Conservation (phyloP, 2,888 invertebrate genomes). For the Synergus gifuensis region DNA sequence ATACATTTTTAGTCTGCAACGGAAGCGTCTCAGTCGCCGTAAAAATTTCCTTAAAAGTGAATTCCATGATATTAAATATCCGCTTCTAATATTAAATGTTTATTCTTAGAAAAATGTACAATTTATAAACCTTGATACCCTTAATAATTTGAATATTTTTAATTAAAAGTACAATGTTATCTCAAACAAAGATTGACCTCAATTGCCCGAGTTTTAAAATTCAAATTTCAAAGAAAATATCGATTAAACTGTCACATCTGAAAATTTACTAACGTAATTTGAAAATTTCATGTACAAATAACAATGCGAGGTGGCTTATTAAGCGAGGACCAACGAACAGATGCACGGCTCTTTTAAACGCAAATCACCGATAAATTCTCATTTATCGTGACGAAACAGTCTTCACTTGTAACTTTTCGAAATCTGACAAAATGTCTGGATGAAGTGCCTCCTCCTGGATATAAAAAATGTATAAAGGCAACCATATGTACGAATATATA, state of each 20-base stretch:
- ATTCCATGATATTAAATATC: not conserved
- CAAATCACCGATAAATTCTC: constrained; percentile 28
- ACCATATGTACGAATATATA: constrained; percentile 16
- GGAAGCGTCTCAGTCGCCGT: not conserved
- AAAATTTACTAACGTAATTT: not conserved
- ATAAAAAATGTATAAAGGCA: constrained; percentile 1
- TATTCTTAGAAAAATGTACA: not conserved
- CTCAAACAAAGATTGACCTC: not conserved
- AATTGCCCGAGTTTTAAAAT: not conserved
- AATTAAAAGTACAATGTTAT: not conserved
- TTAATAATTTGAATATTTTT: not conserved
- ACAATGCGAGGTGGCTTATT: not conserved
- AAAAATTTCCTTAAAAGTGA: not conserved
- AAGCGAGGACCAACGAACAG: constrained; percentile 5
- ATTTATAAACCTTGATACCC: not conserved
- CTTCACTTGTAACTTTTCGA: constrained; percentile 36
- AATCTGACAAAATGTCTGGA: constrained; percentile 7
- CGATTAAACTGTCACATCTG: not conserved
- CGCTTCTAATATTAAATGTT: not conserved
- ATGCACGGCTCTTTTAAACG: constrained; percentile 4
- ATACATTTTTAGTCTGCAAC: not conserved
- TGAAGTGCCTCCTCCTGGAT: not conserved
- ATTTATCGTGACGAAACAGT: constrained; percentile 30
- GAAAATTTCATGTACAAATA: not conserved
- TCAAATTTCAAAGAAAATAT: not conserved